phyloP scores from a whole-genome alignment of 2,797 vertebrate species.

The Macrochelys suwanniensis region DNA sequence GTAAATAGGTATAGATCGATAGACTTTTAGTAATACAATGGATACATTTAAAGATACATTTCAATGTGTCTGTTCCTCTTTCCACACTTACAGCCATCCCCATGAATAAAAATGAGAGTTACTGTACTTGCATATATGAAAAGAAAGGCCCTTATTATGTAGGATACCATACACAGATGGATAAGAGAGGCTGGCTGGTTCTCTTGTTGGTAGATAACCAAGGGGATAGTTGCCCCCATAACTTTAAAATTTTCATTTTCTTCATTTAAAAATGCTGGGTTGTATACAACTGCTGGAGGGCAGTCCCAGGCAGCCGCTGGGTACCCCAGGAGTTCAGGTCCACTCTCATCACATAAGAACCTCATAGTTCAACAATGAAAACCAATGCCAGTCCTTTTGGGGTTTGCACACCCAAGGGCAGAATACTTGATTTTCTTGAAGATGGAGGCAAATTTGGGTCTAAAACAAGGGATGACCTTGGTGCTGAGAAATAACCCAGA shows the following conservation, averaged over 20 bases:
- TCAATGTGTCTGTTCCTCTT: not conserved
- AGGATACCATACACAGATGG: not conserved
- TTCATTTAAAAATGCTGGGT: not conserved
- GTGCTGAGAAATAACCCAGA: not conserved
- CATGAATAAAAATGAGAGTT: not conserved
- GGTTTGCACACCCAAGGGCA: not conserved
- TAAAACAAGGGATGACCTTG: not conserved
- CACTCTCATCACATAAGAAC: not conserved
- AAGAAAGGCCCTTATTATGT: not conserved
- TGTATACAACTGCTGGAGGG: not conserved
- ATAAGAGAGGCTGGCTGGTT: not conserved
- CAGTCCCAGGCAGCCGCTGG: not conserved
- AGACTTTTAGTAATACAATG: not conserved
- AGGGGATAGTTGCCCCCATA: not conserved
- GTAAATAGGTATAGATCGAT: not conserved
- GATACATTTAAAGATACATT: not conserved
- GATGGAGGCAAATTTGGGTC: not conserved
- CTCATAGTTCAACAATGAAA: not conserved
- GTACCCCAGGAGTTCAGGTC: not conserved
- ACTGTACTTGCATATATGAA: not conserved
- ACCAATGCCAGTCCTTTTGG: accelerated
- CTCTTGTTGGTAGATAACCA: not conserved
- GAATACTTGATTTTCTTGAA: not conserved
- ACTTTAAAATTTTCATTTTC: not conserved
- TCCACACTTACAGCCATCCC: not conserved